Evolutionary conservation across 2,113 vertebrate species (phyloP).

Genomic region (Danionella cerebrum): DNA sequence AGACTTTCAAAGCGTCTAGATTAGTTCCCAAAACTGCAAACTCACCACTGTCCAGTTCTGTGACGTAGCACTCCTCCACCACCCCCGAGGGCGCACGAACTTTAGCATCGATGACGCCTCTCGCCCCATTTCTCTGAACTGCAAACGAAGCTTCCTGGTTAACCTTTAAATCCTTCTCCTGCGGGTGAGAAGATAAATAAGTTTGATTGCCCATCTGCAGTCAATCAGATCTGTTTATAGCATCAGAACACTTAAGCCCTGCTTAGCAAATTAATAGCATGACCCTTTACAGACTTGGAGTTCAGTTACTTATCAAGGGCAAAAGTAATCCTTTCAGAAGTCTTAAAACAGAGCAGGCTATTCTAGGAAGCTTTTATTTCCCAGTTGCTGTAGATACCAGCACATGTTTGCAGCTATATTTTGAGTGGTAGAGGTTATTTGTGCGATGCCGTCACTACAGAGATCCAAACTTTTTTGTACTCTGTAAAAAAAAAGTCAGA

Average conservation of each 20-base stretch:
- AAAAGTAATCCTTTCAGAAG: slow-evolving; percentile 10
- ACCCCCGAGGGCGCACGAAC: slow-evolving; percentile 84
- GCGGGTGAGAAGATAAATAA: slow-evolving; percentile 21
- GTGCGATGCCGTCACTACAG: too few species aligned
- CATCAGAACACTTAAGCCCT: slow-evolving; percentile 24
- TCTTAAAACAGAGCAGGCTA: not conserved
- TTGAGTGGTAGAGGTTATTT: too few species aligned
- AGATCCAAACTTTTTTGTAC: too few species aligned
- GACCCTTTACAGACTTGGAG: slow-evolving; percentile 29
- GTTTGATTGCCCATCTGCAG: not conserved
- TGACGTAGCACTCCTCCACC: slow-evolving; percentile 87
- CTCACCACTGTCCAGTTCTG: slow-evolving; percentile 84
- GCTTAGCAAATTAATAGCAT: slow-evolving; percentile 46
- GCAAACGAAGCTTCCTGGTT: slow-evolving; percentile 90
- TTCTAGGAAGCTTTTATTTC: not conserved
- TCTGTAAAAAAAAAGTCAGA: too few species aligned
- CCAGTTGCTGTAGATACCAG: not conserved
- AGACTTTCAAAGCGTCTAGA: too few species aligned
- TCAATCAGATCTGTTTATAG: not conserved
- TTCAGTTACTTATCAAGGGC: slow-evolving; percentile 48
- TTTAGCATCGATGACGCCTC: slow-evolving; percentile 82
- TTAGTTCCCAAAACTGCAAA: too few species aligned
- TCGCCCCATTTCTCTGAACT: slow-evolving; percentile 83
- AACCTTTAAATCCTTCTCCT: slow-evolving; percentile 88
- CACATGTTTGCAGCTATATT: not conserved